Evolutionary conservation across 1,140 invertebrate genomes (phyloP).

Genomic region (Globodera ellingtonae): DNA sequence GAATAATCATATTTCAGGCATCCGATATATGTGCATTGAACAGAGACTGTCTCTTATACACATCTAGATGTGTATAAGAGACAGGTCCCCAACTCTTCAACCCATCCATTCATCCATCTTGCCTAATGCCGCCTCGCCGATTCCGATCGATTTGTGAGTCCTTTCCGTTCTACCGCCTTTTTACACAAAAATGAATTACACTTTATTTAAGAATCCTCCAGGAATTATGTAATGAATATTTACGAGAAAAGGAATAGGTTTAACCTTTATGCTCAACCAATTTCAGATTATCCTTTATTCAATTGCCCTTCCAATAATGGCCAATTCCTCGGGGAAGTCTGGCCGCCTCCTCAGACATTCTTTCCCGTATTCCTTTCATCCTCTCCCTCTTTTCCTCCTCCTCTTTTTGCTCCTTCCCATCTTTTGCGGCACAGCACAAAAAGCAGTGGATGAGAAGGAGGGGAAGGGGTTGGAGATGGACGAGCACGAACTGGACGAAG

Average conservation of each 20-base stretch:
- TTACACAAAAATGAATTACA: background rate
- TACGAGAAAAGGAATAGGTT: too few relatives aligned
- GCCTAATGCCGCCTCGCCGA: background rate
- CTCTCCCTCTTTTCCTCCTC: conserved; percentile 3
- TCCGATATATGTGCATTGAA: conserved; percentile 37
- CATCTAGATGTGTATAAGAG: too few relatives aligned
- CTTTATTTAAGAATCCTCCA: background rate
- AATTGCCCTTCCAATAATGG: background rate
- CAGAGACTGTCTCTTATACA: too few relatives aligned
- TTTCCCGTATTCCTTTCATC: conserved; percentile 1
- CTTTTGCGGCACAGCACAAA: conserved; percentile 12
- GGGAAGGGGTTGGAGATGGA: background rate
- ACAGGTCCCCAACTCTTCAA: background rate
- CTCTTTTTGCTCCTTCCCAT: conserved; percentile 10
- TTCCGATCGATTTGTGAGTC: background rate
- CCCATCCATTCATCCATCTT: background rate
- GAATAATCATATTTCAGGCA: background rate
- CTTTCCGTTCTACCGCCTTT: background rate
- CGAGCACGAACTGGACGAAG: conserved; percentile 25
- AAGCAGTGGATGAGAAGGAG: background rate
- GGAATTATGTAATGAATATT: too few relatives aligned
- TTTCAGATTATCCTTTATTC: too few relatives aligned
- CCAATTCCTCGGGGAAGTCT: background rate
- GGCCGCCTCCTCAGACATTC: background rate
- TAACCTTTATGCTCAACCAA: too few relatives aligned